These are phyloP conservation scores for Rhabdomys dilectus DNA, from an alignment of 2,113 vertebrate species.

Conservation along the genomic window DNA sequence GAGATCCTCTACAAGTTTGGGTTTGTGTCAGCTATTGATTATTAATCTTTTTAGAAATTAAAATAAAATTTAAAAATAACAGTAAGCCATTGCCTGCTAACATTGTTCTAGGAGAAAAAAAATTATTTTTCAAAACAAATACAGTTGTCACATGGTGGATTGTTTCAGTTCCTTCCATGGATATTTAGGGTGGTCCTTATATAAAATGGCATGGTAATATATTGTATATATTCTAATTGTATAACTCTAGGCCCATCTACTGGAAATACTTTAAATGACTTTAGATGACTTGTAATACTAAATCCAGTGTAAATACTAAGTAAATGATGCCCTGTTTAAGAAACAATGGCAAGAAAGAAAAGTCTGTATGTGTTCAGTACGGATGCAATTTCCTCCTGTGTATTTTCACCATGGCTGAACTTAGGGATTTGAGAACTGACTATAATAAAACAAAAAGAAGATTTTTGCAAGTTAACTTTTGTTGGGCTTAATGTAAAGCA, in stretches of 20 bases:
- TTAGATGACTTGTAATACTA: neutral
- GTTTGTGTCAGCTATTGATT: conserved; percentile 31
- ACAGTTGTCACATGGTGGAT: neutral
- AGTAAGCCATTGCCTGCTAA: conserved; percentile 11
- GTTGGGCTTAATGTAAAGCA: conserved; percentile 21
- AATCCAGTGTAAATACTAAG: neutral
- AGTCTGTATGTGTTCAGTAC: neutral
- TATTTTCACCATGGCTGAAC: neutral
- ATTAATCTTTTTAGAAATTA: conserved; percentile 39
- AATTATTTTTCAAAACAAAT: conserved; percentile 38
- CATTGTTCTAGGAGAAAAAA: neutral
- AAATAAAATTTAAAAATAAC: conserved; percentile 14
- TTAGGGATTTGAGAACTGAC: neutral
- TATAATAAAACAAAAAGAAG: conserved; percentile 1
- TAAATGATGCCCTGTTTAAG: neutral
- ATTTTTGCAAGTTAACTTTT: neutral
- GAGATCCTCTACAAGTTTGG: conserved; percentile 2
- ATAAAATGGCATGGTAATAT: neutral
- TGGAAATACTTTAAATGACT: neutral
- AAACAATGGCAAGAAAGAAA: neutral
- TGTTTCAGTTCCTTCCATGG: neutral
- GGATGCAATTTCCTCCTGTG: neutral
- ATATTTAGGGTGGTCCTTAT: neutral
- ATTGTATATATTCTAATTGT: neutral
- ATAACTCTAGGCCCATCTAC: neutral